These are phyloP conservation scores for Cyrtonyx montezumae DNA, from an alignment of 2,113 vertebrate genomes.

Conservation along the genomic window DNA sequence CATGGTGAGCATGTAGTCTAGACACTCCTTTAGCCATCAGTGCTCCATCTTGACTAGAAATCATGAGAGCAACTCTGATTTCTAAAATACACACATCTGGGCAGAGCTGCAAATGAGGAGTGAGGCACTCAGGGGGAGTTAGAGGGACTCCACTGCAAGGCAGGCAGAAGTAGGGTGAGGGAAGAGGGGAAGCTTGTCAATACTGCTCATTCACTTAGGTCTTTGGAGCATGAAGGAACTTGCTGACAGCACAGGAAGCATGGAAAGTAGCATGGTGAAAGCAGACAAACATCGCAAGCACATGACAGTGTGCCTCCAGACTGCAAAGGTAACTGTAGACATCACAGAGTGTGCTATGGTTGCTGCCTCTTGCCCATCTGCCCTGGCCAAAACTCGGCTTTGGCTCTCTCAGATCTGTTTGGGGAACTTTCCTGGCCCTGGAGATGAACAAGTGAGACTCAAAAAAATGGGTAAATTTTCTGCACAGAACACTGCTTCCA, in stretches of 20 bases:
- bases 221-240: slow-evolving; percentile 51
- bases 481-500: neutral
- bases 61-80: neutral
- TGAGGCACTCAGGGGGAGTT: neutral
- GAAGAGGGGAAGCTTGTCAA: neutral
- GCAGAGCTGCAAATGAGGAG: neutral
- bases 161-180: neutral
- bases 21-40: neutral
- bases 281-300: neutral
- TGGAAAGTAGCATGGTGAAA: neutral
- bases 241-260: slow-evolving; percentile 17
- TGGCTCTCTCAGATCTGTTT: neutral
- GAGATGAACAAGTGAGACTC: neutral
- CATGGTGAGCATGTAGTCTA: neutral
- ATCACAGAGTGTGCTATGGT: rapidly evolving
- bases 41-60: neutral
- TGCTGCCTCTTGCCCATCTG: neutral
- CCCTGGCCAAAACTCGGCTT: rapidly evolving
- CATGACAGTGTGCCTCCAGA: neutral
- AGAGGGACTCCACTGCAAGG: neutral
- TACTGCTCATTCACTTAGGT: neutral
- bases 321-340: neutral
- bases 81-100: neutral
- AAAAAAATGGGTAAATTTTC: neutral
- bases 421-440: neutral